These are phyloP conservation scores for Gobio occitaniae DNA, from an alignment of 2,797 vertebrate species.

Conservation along the genomic window DNA sequence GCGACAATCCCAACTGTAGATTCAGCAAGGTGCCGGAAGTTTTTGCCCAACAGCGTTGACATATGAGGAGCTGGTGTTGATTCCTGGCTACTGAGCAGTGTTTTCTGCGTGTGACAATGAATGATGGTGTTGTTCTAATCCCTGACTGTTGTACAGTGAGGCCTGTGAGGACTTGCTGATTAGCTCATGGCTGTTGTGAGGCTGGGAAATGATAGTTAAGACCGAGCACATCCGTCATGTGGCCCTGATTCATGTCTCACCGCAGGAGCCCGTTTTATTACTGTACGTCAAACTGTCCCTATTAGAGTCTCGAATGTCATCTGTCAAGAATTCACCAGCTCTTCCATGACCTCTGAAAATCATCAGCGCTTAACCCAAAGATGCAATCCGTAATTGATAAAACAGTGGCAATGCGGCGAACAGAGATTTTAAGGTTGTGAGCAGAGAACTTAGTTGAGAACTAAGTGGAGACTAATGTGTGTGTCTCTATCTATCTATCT, in stretches of 20 bases:
- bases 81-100: slow-evolving; percentile 14
- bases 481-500: no score
- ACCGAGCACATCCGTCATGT: slow-evolving; percentile 69
- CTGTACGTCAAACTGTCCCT: slow-evolving; percentile 68
- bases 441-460: background rate
- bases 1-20: slow-evolving; percentile 19
- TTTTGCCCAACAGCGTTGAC: slow-evolving; percentile 10
- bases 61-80: slow-evolving; percentile 12
- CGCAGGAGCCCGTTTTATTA: slow-evolving; percentile 43
- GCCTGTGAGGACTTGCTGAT: slow-evolving; percentile 69
- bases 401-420: background rate
- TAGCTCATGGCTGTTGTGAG: slow-evolving; percentile 64
- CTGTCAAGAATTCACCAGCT: slow-evolving; percentile 48
- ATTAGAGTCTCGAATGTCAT: slow-evolving; percentile 59
- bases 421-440: background rate
- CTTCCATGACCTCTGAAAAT: slow-evolving; percentile 35
- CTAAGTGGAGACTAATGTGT: background rate
- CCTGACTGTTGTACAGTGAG: slow-evolving; percentile 29
- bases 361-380: slow-evolving; percentile 5
- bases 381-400: slow-evolving; percentile 1
- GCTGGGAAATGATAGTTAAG: slow-evolving; percentile 72
- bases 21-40: slow-evolving; percentile 6
- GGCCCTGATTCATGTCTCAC: slow-evolving; percentile 70
- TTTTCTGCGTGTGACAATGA: slow-evolving; percentile 42
- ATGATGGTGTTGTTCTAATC: slow-evolving; percentile 39